Percentiles rank a stretch among this genome's conserved stretches.
Evolutionary conservation across 2,113 vertebrate genomes (phyloP).

Genomic region (Eublepharis macularius): DNA sequence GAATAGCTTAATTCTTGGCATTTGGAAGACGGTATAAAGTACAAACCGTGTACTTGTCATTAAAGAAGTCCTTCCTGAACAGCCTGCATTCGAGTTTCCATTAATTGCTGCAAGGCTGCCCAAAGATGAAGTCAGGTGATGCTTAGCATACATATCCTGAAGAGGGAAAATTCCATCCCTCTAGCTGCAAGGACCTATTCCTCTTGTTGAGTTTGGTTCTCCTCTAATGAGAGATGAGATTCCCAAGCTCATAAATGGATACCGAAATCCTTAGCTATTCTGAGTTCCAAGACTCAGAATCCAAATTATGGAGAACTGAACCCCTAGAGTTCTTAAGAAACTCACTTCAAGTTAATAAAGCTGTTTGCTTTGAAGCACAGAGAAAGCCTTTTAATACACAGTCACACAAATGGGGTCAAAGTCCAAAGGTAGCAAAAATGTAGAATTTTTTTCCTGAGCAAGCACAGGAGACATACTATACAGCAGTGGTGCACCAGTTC

Average conservation of each 20-base stretch:
- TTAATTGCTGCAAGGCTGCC: accelerated
- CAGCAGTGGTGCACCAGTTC: too few relatives aligned
- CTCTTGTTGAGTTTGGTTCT: not conserved
- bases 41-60: not conserved
- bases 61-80: not conserved
- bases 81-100: not conserved
- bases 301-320: not conserved
- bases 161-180: conserved; percentile 17
- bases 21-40: not conserved
- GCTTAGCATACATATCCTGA: accelerated
- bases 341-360: not conserved
- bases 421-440: conserved; percentile 7
- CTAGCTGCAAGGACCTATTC: accelerated
- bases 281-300: conserved; percentile 2
- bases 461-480: conserved; percentile 1
- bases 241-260: not conserved
- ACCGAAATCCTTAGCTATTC: not conserved
- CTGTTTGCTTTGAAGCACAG: conserved; percentile 15
- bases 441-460: conserved; percentile 2
- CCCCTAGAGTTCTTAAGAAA: not conserved
- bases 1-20: not conserved
- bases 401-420: conserved; percentile 14
- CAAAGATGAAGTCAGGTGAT: conserved; percentile 10
- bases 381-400: not conserved
- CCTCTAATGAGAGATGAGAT: not conserved